phyloP scores from a whole-genome alignment of 2,888 invertebrate species.

The Meandrusa payeni region DNA sequence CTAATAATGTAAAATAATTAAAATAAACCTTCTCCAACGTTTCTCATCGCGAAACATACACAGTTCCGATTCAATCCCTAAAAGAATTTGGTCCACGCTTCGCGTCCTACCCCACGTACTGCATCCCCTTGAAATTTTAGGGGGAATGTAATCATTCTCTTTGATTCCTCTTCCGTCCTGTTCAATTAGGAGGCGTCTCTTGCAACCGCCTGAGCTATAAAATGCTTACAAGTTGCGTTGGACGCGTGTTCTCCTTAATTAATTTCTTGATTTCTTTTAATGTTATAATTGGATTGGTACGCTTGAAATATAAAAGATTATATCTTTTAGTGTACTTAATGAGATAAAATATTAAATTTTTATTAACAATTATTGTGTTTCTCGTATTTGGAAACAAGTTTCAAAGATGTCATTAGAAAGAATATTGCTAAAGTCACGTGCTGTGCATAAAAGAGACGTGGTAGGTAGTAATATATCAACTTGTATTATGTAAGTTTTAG shows the following conservation, averaged over 20 bases:
- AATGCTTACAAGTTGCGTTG: conserved; percentile 39
- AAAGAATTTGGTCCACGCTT: conserved; percentile 72
- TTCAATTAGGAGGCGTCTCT: conserved; percentile 77
- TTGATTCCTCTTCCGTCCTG: conserved; percentile 75
- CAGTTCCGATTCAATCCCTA: conserved; percentile 41
- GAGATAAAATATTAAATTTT: too few species aligned
- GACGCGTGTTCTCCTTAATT: conserved; percentile 40
- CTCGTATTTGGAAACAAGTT: too few species aligned
- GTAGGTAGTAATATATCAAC: too few species aligned
- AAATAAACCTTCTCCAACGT: conserved; percentile 1
- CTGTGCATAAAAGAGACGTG: too few species aligned
- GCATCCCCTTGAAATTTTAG: conserved; percentile 65
- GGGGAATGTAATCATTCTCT: conserved; percentile 77
- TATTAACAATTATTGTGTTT: too few species aligned
- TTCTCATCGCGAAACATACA: conserved; percentile 20
- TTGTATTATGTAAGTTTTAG: too few species aligned
- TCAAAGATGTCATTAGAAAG: too few species aligned
- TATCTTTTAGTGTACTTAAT: too few species aligned
- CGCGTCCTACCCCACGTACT: conserved; percentile 56
- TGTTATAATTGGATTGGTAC: conserved; percentile 9
- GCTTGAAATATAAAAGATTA: conserved; percentile 17
- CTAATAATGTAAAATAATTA: too few species aligned
- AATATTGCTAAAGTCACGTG: too few species aligned
- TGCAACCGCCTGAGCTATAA: conserved; percentile 58
- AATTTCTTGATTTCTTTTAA: conserved; percentile 28